These are phyloP conservation scores for Limnephilus rhombicus DNA, from an alignment of 2,888 invertebrate genomes.

Conservation along the genomic window DNA sequence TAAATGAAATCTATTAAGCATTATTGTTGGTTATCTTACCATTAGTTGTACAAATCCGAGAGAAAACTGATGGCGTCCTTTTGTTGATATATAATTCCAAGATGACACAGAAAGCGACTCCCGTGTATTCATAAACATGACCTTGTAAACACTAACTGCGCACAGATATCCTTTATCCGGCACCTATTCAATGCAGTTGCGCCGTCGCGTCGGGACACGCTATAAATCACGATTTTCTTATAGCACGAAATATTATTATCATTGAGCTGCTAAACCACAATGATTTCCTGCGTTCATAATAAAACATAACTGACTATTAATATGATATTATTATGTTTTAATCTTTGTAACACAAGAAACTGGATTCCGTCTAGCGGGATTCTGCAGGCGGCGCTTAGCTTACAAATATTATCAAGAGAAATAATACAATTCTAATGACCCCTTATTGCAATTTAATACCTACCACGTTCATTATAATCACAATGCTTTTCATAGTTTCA, in stretches of 20 bases:
- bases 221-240: slow-evolving; percentile 23
- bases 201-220: slow-evolving; percentile 45
- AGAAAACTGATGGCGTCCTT: slow-evolving; percentile 59
- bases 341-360: not conserved
- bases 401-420: not conserved
- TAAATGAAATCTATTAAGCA: slow-evolving; percentile 2
- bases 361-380: not conserved
- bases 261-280: not conserved
- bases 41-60: slow-evolving; percentile 19
- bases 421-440: not conserved
- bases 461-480: not conserved
- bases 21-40: slow-evolving; percentile 55
- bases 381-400: not conserved
- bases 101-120: slow-evolving; percentile 59
- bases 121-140: slow-evolving; percentile 66
- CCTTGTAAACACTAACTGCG: slow-evolving; percentile 66
- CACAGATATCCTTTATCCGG: slow-evolving; percentile 59
- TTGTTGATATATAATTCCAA: slow-evolving; percentile 59
- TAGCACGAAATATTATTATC: not conserved
- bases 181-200: slow-evolving; percentile 47
- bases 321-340: not conserved
- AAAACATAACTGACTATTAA: not conserved
- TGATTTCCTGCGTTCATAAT: not conserved
- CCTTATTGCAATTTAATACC: not conserved
- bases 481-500: not conserved